These are phyloP conservation scores for Julus scandinavius DNA, from an alignment of 2,888 invertebrate species.

Conservation along the genomic window DNA sequence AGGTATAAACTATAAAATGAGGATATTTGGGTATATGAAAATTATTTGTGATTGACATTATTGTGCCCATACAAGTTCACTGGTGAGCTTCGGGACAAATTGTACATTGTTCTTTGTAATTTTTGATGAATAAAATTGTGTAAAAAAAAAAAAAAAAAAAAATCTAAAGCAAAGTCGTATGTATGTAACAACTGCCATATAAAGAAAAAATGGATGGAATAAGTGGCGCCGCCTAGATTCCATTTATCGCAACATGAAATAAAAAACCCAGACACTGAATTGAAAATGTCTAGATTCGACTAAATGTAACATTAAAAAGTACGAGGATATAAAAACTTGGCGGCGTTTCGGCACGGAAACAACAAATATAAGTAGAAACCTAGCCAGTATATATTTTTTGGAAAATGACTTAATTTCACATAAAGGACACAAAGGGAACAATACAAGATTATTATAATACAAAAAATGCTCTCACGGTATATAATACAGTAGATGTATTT, in stretches of 20 bases:
- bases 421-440: slow-evolving; percentile 33
- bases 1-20: too few relatives aligned
- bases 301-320: not conserved
- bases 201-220: not conserved
- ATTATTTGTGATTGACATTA: too few relatives aligned
- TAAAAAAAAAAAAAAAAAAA: too few relatives aligned
- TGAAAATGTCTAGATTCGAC: not conserved
- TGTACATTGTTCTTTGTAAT: too few relatives aligned
- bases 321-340: not conserved
- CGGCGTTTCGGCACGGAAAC: slow-evolving; percentile 15
- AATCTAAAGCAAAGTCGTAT: too few relatives aligned
- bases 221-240: not conserved
- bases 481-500: not conserved
- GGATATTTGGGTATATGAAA: too few relatives aligned
- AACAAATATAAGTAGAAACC: not conserved
- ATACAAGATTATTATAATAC: not conserved
- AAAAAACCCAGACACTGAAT: not conserved
- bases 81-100: too few relatives aligned
- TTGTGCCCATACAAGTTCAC: too few relatives aligned
- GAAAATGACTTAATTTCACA: not conserved
- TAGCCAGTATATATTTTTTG: not conserved
- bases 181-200: too few relatives aligned
- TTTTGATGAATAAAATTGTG: too few relatives aligned
- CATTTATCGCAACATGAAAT: slow-evolving; percentile 1
- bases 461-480: not conserved